Evolutionary conservation across 1,140 invertebrate genomes (phyloP).

Genomic region (Drosophila takahashii): DNA sequence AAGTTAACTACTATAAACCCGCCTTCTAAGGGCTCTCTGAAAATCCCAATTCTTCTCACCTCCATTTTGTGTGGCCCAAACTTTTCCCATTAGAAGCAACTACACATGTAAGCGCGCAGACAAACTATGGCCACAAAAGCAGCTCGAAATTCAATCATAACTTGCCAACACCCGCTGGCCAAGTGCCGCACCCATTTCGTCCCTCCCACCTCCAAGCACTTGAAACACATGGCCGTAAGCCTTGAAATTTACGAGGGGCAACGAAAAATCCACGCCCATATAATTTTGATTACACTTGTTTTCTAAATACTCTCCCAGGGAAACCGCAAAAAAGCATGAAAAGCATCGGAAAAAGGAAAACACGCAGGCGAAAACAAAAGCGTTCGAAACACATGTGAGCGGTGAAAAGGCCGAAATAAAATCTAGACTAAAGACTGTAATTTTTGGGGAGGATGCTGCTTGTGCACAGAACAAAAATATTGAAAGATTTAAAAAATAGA

Average conservation of each 20-base stretch:
- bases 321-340: conserved; percentile 50
- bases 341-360: conserved; percentile 33
- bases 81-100: conserved; percentile 68
- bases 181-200: conserved; percentile 9
- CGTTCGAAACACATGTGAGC: conserved; percentile 49
- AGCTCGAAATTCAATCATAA: conserved; percentile 81
- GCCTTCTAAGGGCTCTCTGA: not conserved
- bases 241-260: conserved; percentile 68
- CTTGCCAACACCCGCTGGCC: conserved; percentile 57
- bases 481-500: not conserved
- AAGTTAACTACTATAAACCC: not conserved
- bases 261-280: conserved; percentile 67
- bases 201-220: conserved; percentile 15
- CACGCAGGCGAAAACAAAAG: conserved; percentile 40
- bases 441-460: not conserved
- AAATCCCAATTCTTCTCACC: conserved; percentile 4
- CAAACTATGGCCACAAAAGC: conserved; percentile 56
- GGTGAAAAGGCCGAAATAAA: conserved; percentile 61
- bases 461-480: conserved; percentile 11
- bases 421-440: conserved; percentile 47
- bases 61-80: conserved; percentile 20
- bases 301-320: conserved; percentile 73
- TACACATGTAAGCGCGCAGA: conserved; percentile 32
- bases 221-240: conserved; percentile 66
- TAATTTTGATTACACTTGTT: conserved; percentile 83